Conservation (phyloP, 1,140 invertebrate genomes). For the Andrena cerasifolii region DNA sequence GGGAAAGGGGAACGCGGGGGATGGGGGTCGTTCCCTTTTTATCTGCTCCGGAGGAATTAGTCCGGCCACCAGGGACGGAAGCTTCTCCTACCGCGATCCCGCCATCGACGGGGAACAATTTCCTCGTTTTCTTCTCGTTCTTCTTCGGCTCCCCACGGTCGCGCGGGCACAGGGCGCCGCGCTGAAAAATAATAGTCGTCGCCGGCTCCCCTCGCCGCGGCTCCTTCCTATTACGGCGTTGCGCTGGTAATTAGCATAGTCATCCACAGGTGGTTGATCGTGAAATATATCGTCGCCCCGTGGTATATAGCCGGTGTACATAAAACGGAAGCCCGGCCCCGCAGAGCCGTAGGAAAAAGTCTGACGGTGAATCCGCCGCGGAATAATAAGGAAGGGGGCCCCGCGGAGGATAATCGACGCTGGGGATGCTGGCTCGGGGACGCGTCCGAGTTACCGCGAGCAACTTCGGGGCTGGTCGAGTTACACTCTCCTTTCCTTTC, state of each 20-base stretch:
- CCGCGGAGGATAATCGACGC: constrained; percentile 46
- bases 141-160: neutral
- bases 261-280: constrained; percentile 71
- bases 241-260: constrained; percentile 68
- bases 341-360: constrained; percentile 25
- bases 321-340: constrained; percentile 12
- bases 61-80: constrained; percentile 38
- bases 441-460: constrained; percentile 1
- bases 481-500: neutral
- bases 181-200: constrained; percentile 62
- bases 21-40: constrained; percentile 29
- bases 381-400: constrained; percentile 45
- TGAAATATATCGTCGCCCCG: constrained; percentile 60
- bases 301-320: constrained; percentile 3
- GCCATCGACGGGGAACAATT: constrained; percentile 32
- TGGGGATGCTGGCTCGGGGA: constrained; percentile 33
- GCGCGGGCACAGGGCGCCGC: constrained; percentile 20
- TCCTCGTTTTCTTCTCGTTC: neutral
- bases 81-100: constrained; percentile 31
- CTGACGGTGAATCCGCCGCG: constrained; percentile 31
- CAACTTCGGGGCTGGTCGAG: constrained; percentile 22
- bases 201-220: constrained; percentile 31
- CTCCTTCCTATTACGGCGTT: constrained; percentile 61
- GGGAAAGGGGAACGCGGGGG: constrained; percentile 9
- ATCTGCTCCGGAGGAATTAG: constrained; percentile 52